Evolutionary conservation across 2,888 invertebrate genomes (phyloP), one percentile per base, ranked within the genome.

Genomic region (Sceliomorpha sp.): DNA sequence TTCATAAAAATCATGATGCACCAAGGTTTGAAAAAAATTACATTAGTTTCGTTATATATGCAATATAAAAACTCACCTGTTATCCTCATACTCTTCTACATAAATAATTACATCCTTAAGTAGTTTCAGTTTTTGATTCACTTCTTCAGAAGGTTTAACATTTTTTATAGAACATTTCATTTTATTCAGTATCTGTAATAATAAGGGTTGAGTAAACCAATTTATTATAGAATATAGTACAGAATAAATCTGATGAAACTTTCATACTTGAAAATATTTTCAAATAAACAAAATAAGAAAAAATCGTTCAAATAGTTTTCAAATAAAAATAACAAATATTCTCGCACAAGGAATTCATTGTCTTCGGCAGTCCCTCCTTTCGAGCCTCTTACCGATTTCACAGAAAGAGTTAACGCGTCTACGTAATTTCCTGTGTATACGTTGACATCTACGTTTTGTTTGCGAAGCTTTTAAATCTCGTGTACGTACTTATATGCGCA

Each of bases 391-490:
- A 40, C 34, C 36, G 42, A 32, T 67, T 44, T 42, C 32, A 45
- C 20, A 32, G 24, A 17, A n/a, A 31, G n/a, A 32, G 10, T 20
- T 4, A 32, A 12, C 32, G 12, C 15, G 17, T 45, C 17, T 27
- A 31, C 55, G 56, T 48, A 55, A 67, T 67, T 70, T 62, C 58
- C 60, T 63, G 68, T 47, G 64, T 56, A 40, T 53, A 59, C 53
- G 48, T n/a, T 1, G 51, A 40, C 66, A 20, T 58, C 26, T 32
- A 42, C 47, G 42, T 62, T 58, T 42, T 71, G 67, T 67, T 70
- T 64, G 68, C 63, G 45, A 68, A 64, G 71, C 71, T 72, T 71
- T 72, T 72, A 72, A 68, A 51, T 60, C 44, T 40, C 63, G 40
- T 51, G 55, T 51, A 44, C 44, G 42, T 29, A 15, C 40, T 36